Evolutionary conservation across 30 jellyfish, hydroid and myxozoan genomes (phyloP).

Genomic region (Aurelia aurita complex sp. Pacific): DNA sequence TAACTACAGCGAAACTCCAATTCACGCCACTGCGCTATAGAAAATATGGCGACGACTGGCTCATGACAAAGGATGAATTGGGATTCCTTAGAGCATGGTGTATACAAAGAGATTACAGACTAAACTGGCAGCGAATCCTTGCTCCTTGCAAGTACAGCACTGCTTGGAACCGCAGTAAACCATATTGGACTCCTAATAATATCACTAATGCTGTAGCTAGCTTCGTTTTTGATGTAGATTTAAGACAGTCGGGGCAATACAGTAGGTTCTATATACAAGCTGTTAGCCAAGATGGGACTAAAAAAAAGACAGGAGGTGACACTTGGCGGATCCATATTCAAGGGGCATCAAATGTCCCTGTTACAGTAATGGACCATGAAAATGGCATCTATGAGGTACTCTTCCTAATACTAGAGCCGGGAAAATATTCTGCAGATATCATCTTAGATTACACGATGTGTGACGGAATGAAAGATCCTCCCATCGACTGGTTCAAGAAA

Average conservation of each 20-base stretch:
- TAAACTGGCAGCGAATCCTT: slow-evolving; percentile 62
- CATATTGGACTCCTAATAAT: slow-evolving; percentile 48
- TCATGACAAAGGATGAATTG: slow-evolving; percentile 53
- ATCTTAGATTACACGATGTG: slow-evolving; percentile 92
- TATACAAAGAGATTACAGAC: slow-evolving; percentile 69
- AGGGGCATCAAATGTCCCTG: slow-evolving; percentile 93
- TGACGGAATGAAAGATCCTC: slow-evolving; percentile 98
- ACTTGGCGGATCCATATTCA: slow-evolving; percentile 82
- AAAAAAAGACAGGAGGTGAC: slow-evolving; percentile 83
- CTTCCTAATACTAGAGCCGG: slow-evolving; percentile 83
- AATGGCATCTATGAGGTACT: slow-evolving; percentile 90
- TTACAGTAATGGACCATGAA: slow-evolving; percentile 73
- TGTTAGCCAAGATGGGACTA: slow-evolving; percentile 63
- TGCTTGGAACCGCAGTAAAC: slow-evolving; percentile 72
- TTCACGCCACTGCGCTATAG: slow-evolving; percentile 42
- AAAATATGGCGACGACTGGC: slow-evolving; percentile 63
- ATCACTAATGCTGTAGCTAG: slow-evolving; percentile 71
- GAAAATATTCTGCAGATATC: slow-evolving; percentile 68
- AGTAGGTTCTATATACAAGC: slow-evolving; percentile 80
- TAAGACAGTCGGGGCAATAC: slow-evolving; percentile 88
- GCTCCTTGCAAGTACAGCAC: slow-evolving; percentile 66
- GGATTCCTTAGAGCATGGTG: slow-evolving; percentile 70
- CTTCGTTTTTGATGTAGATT: slow-evolving; percentile 56
- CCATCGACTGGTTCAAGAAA: slow-evolving; percentile 86
- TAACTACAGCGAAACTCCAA: not conserved